A percentile compares a stretch with the other conserved stretches of the same genome.
phyloP scores from a whole-genome alignment of 2,797 vertebrate genomes.

The Selene dorsalis region DNA sequence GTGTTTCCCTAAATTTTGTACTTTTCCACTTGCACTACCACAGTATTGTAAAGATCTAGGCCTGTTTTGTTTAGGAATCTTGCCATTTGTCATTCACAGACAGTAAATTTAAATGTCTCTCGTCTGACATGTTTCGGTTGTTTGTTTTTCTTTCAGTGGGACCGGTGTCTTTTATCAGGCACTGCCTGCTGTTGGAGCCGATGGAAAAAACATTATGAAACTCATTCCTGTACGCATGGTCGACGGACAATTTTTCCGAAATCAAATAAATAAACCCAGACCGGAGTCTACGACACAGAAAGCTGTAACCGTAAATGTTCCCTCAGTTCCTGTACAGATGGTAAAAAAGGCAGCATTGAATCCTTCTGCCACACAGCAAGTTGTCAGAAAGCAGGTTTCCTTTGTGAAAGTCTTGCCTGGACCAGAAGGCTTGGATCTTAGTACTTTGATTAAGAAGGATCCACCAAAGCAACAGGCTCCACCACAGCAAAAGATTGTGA shows the following conservation, averaged over 20 bases:
- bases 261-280: constrained; percentile 25
- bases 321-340: constrained; percentile 16
- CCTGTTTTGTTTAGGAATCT: no score
- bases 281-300: constrained; percentile 9
- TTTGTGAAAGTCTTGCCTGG: constrained; percentile 5
- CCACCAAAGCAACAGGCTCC: constrained; percentile 31
- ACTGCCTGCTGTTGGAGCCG: constrained; percentile 77
- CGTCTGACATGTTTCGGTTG: constrained; percentile 1
- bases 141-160: constrained; percentile 53
- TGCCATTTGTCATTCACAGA: no score
- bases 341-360: constrained; percentile 25
- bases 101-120: no score
- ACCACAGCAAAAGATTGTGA: constrained; percentile 14
- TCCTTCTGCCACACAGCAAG: constrained; percentile 34
- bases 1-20: no score
- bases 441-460: constrained; percentile 25
- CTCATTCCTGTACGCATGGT: constrained; percentile 81
- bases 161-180: constrained; percentile 82
- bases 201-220: constrained; percentile 82
- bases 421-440: neutral
- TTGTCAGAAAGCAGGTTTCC: constrained; percentile 47
- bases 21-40: no score
- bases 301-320: neutral
- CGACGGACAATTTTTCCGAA: constrained; percentile 69
- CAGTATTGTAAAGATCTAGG: no score